These are phyloP conservation scores for Anas platyrhynchos DNA, from an alignment of 2,113 vertebrate species.

Conservation along the genomic window DNA sequence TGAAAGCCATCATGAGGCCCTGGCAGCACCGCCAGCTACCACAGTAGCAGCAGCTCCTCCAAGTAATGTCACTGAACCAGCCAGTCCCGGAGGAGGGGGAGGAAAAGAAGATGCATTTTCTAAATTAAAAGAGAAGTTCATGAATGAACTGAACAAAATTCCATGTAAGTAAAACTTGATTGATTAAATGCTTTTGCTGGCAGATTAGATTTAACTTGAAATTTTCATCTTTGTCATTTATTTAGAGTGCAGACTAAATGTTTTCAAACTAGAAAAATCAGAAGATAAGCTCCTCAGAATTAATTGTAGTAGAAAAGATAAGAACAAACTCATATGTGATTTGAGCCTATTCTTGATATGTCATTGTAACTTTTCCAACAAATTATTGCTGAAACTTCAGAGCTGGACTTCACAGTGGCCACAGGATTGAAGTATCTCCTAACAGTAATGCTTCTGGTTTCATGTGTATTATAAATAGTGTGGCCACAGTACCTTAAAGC, in stretches of 20 bases:
- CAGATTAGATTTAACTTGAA: background rate
- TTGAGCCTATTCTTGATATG: background rate
- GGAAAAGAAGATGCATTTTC: conserved; percentile 93
- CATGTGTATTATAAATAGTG: background rate
- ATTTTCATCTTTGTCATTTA: background rate
- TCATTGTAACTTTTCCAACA: background rate
- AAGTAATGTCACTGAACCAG: conserved; percentile 87
- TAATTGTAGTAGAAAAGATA: background rate
- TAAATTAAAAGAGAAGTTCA: conserved; percentile 97
- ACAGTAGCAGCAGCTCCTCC: conserved; percentile 76
- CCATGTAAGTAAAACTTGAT: conserved; percentile 86
- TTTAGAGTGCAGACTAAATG: background rate
- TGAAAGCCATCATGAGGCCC: conserved; percentile 91
- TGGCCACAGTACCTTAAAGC: background rate
- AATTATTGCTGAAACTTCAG: background rate
- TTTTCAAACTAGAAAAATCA: background rate
- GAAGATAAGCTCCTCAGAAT: background rate
- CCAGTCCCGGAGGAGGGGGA: conserved; percentile 79
- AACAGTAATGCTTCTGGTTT: background rate
- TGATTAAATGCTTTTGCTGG: background rate
- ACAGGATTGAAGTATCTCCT: background rate
- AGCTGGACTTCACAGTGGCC: background rate
- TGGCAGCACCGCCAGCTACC: conserved; percentile 86
- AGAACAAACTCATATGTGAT: background rate
- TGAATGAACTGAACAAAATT: conserved; percentile 98